Evolutionary conservation across 2,888 invertebrate species (phyloP).

Genomic region (Lasioglossum morio): DNA sequence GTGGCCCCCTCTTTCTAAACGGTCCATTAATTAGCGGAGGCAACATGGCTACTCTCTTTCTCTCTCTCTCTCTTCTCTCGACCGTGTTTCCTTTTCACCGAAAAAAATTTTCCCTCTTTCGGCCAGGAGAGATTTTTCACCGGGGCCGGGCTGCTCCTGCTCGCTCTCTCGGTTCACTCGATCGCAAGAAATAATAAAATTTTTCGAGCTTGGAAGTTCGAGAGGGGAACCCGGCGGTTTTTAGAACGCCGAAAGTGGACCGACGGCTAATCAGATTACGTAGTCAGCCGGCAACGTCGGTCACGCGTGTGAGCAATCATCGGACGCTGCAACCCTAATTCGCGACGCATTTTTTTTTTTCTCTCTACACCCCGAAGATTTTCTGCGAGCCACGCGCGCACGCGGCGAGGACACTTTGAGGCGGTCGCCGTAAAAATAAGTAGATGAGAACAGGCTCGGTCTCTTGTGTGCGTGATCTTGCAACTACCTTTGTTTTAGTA

Average conservation of each 20-base stretch:
- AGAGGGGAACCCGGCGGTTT: not conserved
- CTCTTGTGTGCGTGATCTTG: not conserved
- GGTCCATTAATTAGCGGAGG: conserved; percentile 75
- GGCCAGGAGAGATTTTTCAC: conserved; percentile 1
- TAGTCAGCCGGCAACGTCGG: conserved; percentile 32
- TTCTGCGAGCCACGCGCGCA: not conserved
- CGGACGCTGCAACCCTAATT: conserved; percentile 40
- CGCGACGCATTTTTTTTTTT: conserved; percentile 40
- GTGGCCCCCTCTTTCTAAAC: conserved; percentile 66
- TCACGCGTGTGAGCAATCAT: conserved; percentile 51
- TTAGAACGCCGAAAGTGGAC: conserved; percentile 29
- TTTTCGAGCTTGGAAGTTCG: not conserved
- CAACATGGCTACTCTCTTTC: conserved; percentile 63
- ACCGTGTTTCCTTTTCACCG: conserved; percentile 39
- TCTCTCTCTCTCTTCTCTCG: not conserved
- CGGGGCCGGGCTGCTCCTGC: conserved; percentile 27
- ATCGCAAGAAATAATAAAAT: conserved; percentile 12
- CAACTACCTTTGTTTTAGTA: not conserved
- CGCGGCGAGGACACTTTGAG: not conserved
- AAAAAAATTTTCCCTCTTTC: not conserved
- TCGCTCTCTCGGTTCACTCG: not conserved
- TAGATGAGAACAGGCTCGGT: not conserved
- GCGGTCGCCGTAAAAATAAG: not conserved
- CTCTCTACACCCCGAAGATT: conserved; percentile 26
- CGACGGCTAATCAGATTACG: conserved; percentile 49